Evolutionary conservation across 2,113 vertebrate species (phyloP).

Genomic region (Emydura subglobosa): DNA sequence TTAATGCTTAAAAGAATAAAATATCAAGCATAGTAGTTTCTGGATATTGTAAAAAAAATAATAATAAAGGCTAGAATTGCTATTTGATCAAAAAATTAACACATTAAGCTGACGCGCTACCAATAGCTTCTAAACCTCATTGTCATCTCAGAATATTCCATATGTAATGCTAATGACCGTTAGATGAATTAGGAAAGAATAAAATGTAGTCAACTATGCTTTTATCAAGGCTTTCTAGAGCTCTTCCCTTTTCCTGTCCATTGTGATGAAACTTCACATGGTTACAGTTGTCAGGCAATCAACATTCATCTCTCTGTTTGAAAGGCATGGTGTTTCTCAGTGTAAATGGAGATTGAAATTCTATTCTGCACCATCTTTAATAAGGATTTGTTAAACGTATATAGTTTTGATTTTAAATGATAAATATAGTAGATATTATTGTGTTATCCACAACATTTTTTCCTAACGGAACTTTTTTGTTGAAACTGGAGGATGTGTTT

Average conservation of each 20-base stretch:
- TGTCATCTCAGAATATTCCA: not conserved
- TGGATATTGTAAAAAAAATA: slow-evolving; percentile 3
- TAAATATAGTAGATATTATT: not conserved
- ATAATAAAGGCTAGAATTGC: not conserved
- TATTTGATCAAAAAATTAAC: not conserved
- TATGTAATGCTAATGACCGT: not conserved
- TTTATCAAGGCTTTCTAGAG: slow-evolving; percentile 41
- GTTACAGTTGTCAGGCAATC: slow-evolving; percentile 68
- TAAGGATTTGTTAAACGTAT: not conserved
- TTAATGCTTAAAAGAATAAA: not conserved
- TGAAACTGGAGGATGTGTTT: not conserved
- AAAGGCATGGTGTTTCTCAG: not conserved
- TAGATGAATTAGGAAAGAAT: not conserved
- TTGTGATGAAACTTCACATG: slow-evolving; percentile 42
- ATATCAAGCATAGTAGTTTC: not conserved
- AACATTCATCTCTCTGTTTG: not conserved
- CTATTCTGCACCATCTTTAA: not conserved
- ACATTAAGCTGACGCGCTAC: slow-evolving; percentile 5
- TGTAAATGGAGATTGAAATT: slow-evolving; percentile 1
- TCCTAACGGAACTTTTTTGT: rapidly evolving
- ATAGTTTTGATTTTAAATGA: slow-evolving; percentile 10
- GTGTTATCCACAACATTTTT: not conserved
- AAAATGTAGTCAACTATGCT: not conserved
- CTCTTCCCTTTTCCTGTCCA: slow-evolving; percentile 14
- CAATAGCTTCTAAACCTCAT: slow-evolving; percentile 16